phyloP scores from a whole-genome alignment of 2,888 invertebrate species.

The Antitype chi region DNA sequence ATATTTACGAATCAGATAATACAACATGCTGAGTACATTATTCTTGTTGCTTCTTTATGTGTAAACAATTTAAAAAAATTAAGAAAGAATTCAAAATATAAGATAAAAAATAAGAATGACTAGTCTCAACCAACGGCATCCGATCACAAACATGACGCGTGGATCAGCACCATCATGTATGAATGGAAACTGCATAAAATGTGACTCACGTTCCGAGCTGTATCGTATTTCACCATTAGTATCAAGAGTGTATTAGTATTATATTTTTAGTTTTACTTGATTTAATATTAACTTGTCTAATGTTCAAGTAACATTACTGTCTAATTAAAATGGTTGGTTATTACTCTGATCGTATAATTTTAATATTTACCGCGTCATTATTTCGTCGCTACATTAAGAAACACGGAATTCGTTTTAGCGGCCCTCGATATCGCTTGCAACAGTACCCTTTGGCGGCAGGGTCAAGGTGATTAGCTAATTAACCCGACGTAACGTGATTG shows the following conservation, averaged over 20 bases:
- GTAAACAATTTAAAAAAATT: no score
- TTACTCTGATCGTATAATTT: slow-evolving; percentile 46
- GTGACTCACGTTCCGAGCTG: slow-evolving; percentile 32
- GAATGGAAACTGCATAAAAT: slow-evolving; percentile 18
- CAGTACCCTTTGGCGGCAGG: slow-evolving; percentile 18
- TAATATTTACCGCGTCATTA: slow-evolving; percentile 46
- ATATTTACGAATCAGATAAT: no score
- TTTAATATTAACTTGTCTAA: slow-evolving; percentile 1
- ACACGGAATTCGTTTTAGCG: slow-evolving; percentile 61
- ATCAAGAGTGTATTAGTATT: slow-evolving; percentile 8
- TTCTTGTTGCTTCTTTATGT: no score
- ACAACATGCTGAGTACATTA: no score
- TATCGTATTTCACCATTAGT: slow-evolving; percentile 31
- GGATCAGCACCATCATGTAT: background rate
- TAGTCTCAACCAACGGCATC: no score
- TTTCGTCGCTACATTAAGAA: slow-evolving; percentile 50
- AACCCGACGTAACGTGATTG: slow-evolving; percentile 43
- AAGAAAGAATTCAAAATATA: no score
- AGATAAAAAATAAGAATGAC: no score
- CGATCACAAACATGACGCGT: no score
- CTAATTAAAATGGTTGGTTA: slow-evolving; percentile 34
- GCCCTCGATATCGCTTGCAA: slow-evolving; percentile 30
- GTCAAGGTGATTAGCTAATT: slow-evolving; percentile 59
- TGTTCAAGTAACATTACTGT: slow-evolving; percentile 20
- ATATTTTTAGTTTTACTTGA: slow-evolving; percentile 4